phyloP scores from a whole-genome alignment of 2,113 vertebrate species.

The Capreolus pygargus region DNA sequence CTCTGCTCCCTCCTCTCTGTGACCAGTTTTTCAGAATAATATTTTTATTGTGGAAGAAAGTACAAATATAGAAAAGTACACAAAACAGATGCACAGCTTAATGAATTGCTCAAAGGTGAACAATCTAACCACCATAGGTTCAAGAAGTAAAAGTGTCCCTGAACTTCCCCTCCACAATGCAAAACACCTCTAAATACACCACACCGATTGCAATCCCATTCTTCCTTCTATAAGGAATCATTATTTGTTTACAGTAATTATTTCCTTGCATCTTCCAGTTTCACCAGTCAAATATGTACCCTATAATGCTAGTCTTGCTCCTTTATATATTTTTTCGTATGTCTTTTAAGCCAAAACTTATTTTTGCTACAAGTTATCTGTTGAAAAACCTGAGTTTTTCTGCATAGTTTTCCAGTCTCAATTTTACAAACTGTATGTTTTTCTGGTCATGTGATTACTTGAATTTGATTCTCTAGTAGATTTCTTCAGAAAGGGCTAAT shows the following conservation, averaged over 20 bases:
- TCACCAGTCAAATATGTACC: neutral
- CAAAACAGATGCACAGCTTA: neutral
- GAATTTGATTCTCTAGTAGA: neutral
- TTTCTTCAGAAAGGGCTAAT: neutral
- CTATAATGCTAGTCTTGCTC: neutral
- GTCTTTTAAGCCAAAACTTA: neutral
- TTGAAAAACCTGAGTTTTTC: neutral
- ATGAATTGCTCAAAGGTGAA: neutral
- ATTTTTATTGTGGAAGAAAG: constrained; percentile 8
- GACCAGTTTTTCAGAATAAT: neutral
- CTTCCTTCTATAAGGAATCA: neutral
- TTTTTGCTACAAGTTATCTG: neutral
- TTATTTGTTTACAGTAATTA: neutral
- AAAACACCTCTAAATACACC: neutral
- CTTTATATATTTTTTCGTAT: neutral
- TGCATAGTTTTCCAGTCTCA: neutral
- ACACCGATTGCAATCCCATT: neutral
- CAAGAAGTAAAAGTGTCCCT: neutral
- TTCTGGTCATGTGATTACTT: neutral
- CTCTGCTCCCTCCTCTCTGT: neutral
- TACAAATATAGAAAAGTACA: neutral
- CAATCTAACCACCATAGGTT: neutral
- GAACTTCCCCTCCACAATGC: neutral
- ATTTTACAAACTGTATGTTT: neutral
- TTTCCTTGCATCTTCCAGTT: neutral